Percentiles rank a stretch among this genome's conserved stretches.
phyloP scores from a whole-genome alignment of 2,888 invertebrate genomes.

The Nasonia oneida region DNA sequence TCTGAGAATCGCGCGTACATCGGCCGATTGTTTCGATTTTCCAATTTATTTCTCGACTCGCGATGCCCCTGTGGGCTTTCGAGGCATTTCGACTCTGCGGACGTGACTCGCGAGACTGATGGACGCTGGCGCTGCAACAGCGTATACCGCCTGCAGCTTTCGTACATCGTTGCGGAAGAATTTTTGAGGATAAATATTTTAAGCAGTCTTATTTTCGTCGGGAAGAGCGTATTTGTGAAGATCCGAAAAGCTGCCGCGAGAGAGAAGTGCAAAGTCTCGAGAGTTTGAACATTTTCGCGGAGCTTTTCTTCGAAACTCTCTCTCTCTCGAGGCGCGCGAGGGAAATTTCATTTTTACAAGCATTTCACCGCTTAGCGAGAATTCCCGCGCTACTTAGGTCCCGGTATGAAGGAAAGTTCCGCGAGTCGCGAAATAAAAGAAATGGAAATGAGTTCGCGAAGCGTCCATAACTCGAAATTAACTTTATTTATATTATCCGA shows the following conservation, averaged over 20 bases:
- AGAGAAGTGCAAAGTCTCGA: background rate
- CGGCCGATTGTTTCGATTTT: conserved; percentile 60
- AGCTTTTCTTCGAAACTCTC: conserved; percentile 10
- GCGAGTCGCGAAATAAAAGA: conserved; percentile 10
- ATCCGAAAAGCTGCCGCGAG: background rate
- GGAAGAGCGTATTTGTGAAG: background rate
- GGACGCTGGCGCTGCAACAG: background rate
- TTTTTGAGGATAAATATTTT: conserved; percentile 10
- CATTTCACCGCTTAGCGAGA: background rate
- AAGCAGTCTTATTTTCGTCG: background rate
- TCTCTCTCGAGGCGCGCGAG: background rate
- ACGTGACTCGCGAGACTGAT: conserved; percentile 43
- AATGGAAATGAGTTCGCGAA: background rate
- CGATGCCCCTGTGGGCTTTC: conserved; percentile 4
- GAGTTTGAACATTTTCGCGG: conserved; percentile 5
- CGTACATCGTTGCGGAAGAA: background rate
- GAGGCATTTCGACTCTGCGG: conserved; percentile 15
- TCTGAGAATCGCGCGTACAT: conserved; percentile 16
- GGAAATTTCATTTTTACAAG: conserved; percentile 11
- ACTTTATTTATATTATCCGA: background rate
- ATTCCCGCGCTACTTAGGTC: background rate
- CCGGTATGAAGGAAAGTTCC: background rate
- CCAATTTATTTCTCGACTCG: conserved; percentile 54
- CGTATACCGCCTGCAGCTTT: background rate
- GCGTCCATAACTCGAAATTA: background rate